phyloP scores from a whole-genome alignment of 2,888 invertebrate species.

The Mesorhabditis spiculigera region DNA sequence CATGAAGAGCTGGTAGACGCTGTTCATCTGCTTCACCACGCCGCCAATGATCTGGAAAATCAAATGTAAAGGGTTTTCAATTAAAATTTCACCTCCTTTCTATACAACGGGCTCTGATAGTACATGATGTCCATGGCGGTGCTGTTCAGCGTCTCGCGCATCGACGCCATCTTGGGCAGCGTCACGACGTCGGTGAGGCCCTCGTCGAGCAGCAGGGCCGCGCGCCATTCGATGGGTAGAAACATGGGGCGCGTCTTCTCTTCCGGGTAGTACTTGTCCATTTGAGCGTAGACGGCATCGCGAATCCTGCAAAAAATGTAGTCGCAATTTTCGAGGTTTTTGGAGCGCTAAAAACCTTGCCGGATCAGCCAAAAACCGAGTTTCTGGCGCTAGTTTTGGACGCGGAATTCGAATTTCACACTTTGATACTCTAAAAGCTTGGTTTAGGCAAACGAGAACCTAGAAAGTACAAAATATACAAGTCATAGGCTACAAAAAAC shows the following conservation, averaged over 20 bases:
- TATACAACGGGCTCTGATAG: slow-evolving; percentile 72
- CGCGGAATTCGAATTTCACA: too few relatives aligned
- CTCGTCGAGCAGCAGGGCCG: slow-evolving; percentile 67
- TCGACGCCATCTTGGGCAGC: slow-evolving; percentile 68
- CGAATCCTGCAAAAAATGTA: slow-evolving; percentile 41
- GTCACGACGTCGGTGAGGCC: slow-evolving; percentile 69
- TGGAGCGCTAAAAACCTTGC: not conserved
- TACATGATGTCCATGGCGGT: slow-evolving; percentile 75
- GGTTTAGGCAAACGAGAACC: too few relatives aligned
- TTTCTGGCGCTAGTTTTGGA: too few relatives aligned
- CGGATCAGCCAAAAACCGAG: too few relatives aligned
- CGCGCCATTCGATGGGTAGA: slow-evolving; percentile 73
- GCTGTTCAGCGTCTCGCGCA: slow-evolving; percentile 69
- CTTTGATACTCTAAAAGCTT: too few relatives aligned
- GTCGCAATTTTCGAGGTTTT: not conserved
- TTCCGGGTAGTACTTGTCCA: slow-evolving; percentile 52
- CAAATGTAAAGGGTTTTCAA: not conserved
- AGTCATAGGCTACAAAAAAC: too few relatives aligned
- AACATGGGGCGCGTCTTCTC: slow-evolving; percentile 65
- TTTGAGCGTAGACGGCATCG: slow-evolving; percentile 43
- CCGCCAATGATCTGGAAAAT: slow-evolving; percentile 66
- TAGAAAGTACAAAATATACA: too few relatives aligned
- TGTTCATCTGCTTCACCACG: slow-evolving; percentile 68
- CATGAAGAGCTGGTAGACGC: slow-evolving; percentile 69
- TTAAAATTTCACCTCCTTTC: slow-evolving; percentile 65